A percentile compares a stretch with the other conserved stretches of the same genome.
phyloP scores from a whole-genome alignment of 2,888 invertebrate species.

The Conistra vaccinii region DNA sequence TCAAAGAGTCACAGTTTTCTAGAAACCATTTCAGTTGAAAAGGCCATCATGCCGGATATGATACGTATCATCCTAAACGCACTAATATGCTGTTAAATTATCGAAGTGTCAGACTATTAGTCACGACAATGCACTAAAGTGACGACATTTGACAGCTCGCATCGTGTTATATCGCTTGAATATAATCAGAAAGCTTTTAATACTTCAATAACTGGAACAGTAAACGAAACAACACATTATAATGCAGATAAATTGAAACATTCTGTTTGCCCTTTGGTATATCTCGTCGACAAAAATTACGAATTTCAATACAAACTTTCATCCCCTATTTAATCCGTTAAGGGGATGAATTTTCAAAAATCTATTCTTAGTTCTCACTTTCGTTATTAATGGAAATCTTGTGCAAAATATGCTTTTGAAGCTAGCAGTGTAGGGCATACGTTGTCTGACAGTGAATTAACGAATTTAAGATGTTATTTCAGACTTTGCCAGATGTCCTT shows the following conservation, averaged over 20 bases:
- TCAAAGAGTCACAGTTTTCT: too few relatives aligned
- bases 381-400: too few relatives aligned
- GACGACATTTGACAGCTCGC: constrained; percentile 4
- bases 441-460: background rate
- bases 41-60: background rate
- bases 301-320: too few relatives aligned
- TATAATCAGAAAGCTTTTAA: constrained; percentile 2
- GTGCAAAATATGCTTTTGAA: too few relatives aligned
- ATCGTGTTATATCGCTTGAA: background rate
- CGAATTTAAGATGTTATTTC: background rate
- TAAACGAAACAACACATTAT: background rate
- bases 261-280: too few relatives aligned
- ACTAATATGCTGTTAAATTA: background rate
- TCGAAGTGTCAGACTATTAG: background rate
- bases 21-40: constrained; percentile 3
- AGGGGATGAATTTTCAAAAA: too few relatives aligned
- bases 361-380: too few relatives aligned
- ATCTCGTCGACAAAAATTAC: too few relatives aligned
- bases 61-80: background rate
- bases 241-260: background rate
- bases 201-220: background rate
- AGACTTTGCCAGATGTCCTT: background rate
- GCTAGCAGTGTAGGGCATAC: background rate
- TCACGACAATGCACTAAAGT: constrained; percentile 2
- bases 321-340: too few relatives aligned